Evolutionary conservation across 2,888 invertebrate species (phyloP), one percentile per base, ranked within the genome.

Genomic region (Meta bourneti): DNA sequence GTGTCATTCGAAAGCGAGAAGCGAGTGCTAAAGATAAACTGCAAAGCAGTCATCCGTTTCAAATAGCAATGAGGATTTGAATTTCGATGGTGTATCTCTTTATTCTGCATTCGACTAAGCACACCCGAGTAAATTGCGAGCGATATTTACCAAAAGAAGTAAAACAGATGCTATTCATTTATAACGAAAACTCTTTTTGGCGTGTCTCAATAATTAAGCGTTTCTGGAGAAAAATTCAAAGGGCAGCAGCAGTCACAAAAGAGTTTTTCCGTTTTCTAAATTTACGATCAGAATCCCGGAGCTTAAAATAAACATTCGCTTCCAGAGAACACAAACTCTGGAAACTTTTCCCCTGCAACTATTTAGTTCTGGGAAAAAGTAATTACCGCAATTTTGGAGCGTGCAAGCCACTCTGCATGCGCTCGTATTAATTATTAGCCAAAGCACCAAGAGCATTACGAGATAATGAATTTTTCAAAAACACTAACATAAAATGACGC

Each of bases 401-500:
- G 87, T 91, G 88, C 88, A 71, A 61, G 11, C 80, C 70, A 79
- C 83, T 84, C 83, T 72, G 79, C 79, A 19, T 77, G 80, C 80
- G 85, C 49, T 84, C 91, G 83, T 91, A 91, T 91, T 91, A 91
- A 91, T 91, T 91, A 91, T 91, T 88, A 91, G 84, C 88, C 88
- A 80, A 91, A 89, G 91, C 87, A 88, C 78, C 91, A 78, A 91
- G 82, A 85, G 83, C 91, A 91, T 81, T 77, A 81, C 82, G 88
- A 91, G 91, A 91, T 91, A 91, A 91, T 91, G 91, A 91, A 91
- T 91, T 91, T 91, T 91, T 91, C 88, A 91, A 91, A 91, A 91
- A 91, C 85, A 85, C 84, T 85, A 85, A 79, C 91, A 91, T 91
- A 91, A 91, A 91, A 91, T 91, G 91, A 91, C 91, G 91, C 91